Evolutionary conservation across 2,888 invertebrate genomes (phyloP), one percentile per base, ranked within the genome.

Genomic region (Nipponacmea schrenckii): DNA sequence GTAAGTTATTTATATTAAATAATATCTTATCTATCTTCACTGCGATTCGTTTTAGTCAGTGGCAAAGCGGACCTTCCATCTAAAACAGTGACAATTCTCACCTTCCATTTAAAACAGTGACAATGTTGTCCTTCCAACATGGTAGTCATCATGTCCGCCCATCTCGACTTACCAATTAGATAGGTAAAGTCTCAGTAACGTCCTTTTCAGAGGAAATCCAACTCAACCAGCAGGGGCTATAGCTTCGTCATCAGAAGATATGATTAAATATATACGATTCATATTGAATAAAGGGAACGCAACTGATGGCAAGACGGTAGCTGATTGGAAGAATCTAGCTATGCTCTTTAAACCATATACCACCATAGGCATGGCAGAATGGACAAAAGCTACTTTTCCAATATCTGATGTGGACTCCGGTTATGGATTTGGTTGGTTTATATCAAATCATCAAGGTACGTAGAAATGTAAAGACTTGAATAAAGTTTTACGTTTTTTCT

Each of bases 211-310:
- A 5, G 31, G 31, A 31, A 31, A 31, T 44, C 72, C 72, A 10
- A 39, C 48, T 2, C 69, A 73, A 50, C 63, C 73, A 3, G 73
- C 73, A 12, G 73, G 69, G 4, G 73, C 69, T 15, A 73, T 73
- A 24, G 73, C 73, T 7, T 70, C 69, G 7, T 67, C 73, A 3
- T 81, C 81, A 15, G 66, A 72, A 15, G 85, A 86, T 75, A 84
- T 86, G 85, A 68, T 79, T 0, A 80, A 82, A 65, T 86, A 85
- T 84, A 65, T 86, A 65, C 62, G 73, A 46, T 77, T 85, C 67
- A 79, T 80, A 20, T 69, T 81, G 24, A 70, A 72, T 17, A 64
- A 72, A 20, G 85, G 83, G 1, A 46, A 66, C 17, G 70, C 72
- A 10, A 65, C 69, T 20, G 65, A 69, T 20, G 80, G 79, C 0